Evolutionary conservation across 2,888 invertebrate genomes (phyloP).

Genomic region (Aphidoletes aphidimyza): DNA sequence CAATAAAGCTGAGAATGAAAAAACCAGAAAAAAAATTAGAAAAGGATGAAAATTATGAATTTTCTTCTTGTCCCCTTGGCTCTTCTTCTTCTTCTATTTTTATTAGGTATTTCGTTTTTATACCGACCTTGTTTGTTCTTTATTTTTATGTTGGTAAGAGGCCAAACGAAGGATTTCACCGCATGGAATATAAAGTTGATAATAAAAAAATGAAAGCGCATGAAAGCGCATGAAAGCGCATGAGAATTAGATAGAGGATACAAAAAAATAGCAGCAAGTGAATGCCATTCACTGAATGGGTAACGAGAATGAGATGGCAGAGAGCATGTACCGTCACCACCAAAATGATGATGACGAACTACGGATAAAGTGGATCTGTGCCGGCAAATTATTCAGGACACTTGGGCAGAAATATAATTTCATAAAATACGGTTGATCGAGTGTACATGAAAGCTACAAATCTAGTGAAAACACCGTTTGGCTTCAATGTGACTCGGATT

Average conservation of each 20-base stretch:
- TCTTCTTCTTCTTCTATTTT: background rate
- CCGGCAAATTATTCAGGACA: background rate
- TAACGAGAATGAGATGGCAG: background rate
- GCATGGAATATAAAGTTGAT: conserved; percentile 4
- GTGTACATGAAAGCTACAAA: too few species aligned
- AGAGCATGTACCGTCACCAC: background rate
- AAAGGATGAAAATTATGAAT: conserved; percentile 24
- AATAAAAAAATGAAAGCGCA: conserved; percentile 27
- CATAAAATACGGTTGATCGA: background rate
- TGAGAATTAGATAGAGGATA: background rate
- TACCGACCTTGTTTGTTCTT: background rate
- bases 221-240: too few species aligned
- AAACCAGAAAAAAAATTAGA: conserved; percentile 26
- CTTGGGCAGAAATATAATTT: too few species aligned
- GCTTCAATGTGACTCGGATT: too few species aligned
- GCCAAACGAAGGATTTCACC: background rate
- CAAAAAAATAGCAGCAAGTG: background rate
- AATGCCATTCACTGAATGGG: too few species aligned
- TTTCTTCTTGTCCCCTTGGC: background rate
- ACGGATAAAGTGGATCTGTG: background rate
- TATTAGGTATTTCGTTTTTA: background rate
- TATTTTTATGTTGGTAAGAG: conserved; percentile 2
- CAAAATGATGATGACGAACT: background rate
- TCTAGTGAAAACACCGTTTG: too few species aligned
- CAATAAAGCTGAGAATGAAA: background rate